Conservation (phyloP, 2,888 invertebrate genomes). For the Limnephilus lunatus region DNA sequence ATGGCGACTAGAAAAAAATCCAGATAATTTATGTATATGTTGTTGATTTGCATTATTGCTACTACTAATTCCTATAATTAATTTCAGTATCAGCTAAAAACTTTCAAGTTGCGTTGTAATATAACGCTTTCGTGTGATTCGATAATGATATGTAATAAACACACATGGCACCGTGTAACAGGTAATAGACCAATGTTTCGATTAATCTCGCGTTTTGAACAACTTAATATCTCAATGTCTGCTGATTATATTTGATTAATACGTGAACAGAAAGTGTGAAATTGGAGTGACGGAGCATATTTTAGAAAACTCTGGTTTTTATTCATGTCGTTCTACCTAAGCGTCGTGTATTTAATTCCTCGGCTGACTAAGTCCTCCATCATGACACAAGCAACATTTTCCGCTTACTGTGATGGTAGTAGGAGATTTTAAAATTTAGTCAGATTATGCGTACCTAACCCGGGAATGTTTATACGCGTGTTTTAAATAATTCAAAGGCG, state of each 20-base stretch:
- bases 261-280: not conserved
- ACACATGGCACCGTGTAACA: not conserved
- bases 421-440: too few species aligned
- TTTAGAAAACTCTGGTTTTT: not conserved
- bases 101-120: not conserved
- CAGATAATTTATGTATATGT: not conserved
- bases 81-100: not conserved
- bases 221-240: not conserved
- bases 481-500: not conserved
- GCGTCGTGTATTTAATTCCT: too few species aligned
- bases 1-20: not conserved
- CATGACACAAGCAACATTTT: too few species aligned
- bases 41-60: not conserved
- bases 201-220: not conserved
- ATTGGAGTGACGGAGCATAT: not conserved
- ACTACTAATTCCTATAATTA: not conserved
- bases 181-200: not conserved
- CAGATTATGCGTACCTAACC: too few species aligned
- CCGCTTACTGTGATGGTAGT: too few species aligned
- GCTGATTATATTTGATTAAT: not conserved
- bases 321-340: not conserved
- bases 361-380: too few species aligned
- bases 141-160: not conserved
- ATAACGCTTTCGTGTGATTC: constrained; percentile 7
- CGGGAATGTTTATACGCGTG: not conserved